Base-by-base conservation (phyloP, 2,113 vertebrate genomes). In the Spea multiplicata region DNA sequence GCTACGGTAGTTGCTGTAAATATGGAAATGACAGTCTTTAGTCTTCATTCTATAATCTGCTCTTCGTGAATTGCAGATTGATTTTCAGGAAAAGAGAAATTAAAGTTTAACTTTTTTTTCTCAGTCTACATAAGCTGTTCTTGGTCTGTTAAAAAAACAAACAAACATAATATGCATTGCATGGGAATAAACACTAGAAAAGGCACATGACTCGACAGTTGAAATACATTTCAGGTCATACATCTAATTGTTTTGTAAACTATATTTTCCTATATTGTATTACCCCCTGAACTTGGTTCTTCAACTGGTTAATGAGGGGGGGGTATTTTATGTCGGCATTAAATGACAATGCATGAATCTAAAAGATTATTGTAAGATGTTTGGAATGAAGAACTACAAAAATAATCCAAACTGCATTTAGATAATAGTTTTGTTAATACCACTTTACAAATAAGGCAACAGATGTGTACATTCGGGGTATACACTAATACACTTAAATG, bases 1-100 rank as follows among this genome's bases (percentile, higher is more conserved):
- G 17, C 3, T 50, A 50, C 49, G 55, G 75, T 66, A 50, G 75
- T 49, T 53, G 53, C 67, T 44, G 9, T 44, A 30, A 62, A 62
- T 61, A 70, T 77, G 66, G 5, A 77, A 71, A 70, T 77, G 75
- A 69, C 52, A 61, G 48, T 44, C 44, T 61, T 46, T 69, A 44
- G n/a, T 66, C 57, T 8, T 66, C 46, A 6, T 46, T 8, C 44
- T n/a, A 44, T 76, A 49, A 66, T 14, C 49, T 44, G 62, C 48
- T 59, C 10, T 2, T 59, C 55, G 1, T 9, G 55, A 59, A 13
- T 13, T 13, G 55, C 55, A 59, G 55, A 9, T 59, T 9, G 55
- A 8, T 6, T 6, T 53, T 53, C 10, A 6, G 3, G 10, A 2
- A 10, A 10, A 53, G 50, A 53, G 10, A 8, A 59, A 12, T 3